These are phyloP conservation scores for Hystrix brachyura DNA, from an alignment of 2,113 vertebrate genomes.

Conservation along the genomic window DNA sequence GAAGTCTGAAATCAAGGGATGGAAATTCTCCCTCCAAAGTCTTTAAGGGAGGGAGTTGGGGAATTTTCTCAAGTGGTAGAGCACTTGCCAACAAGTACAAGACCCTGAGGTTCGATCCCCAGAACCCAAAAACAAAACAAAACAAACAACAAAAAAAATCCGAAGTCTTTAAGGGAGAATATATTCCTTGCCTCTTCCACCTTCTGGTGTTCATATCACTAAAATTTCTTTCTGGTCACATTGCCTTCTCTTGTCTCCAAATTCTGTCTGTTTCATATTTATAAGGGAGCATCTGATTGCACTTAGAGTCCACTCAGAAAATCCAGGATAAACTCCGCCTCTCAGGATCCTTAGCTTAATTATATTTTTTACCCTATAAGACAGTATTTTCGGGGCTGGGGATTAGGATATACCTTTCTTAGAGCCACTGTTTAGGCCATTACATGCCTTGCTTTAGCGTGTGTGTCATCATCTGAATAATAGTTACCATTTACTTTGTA, in stretches of 20 bases:
- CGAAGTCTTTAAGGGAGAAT: neutral
- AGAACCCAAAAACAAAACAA: too few species aligned
- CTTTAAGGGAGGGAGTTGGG: neutral
- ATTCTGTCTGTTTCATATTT: neutral
- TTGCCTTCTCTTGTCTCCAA: neutral
- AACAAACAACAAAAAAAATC: neutral
- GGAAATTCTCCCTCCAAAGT: neutral
- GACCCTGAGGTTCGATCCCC: too few species aligned
- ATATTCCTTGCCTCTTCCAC: neutral
- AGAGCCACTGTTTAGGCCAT: neutral
- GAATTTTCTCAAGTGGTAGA: too few species aligned
- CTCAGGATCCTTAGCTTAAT: neutral
- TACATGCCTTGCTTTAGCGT: neutral
- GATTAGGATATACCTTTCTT: neutral
- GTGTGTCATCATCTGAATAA: neutral
- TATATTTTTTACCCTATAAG: neutral
- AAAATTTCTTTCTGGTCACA: neutral
- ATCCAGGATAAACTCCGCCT: neutral
- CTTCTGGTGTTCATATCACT: neutral
- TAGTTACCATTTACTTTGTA: neutral
- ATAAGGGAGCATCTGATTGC: neutral
- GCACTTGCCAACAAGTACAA: too few species aligned
- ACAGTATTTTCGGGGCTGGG: neutral
- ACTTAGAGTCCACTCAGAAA: neutral
- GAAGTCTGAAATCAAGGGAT: neutral